phyloP scores from a whole-genome alignment of 2,113 vertebrate species.

The Macquaria australasica region DNA sequence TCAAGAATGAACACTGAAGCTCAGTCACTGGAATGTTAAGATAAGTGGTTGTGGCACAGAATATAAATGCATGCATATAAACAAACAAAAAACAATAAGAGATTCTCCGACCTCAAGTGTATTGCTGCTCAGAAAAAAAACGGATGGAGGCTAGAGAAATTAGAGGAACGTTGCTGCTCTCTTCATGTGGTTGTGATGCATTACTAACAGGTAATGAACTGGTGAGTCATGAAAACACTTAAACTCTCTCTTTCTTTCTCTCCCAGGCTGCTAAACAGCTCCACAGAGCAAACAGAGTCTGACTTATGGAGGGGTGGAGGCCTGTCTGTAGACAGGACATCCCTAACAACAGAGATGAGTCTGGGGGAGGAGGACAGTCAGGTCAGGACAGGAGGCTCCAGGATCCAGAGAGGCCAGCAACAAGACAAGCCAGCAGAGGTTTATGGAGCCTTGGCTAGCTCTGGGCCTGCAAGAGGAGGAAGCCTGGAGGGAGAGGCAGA shows the following conservation, averaged over 20 bases:
- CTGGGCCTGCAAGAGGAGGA: conserved; percentile 23
- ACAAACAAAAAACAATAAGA: background rate
- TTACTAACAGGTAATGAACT: background rate
- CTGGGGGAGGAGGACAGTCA: background rate
- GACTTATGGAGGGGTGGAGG: conserved; percentile 6
- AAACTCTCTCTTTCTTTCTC: background rate
- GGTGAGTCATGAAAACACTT: background rate
- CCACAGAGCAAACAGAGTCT: conserved; percentile 41
- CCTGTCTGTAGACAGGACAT: background rate
- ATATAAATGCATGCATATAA: background rate
- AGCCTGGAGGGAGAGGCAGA: conserved; percentile 12
- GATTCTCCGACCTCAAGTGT: background rate
- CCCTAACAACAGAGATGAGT: background rate
- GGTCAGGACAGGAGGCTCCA: background rate
- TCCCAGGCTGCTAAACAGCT: conserved; percentile 73
- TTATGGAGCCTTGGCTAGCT: background rate
- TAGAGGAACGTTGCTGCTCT: background rate
- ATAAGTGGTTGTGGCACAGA: background rate
- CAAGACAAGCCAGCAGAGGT: background rate
- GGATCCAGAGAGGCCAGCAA: background rate
- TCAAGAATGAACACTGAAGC: background rate
- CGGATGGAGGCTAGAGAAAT: background rate
- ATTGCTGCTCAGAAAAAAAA: background rate
- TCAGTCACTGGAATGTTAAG: background rate
- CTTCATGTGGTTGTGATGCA: background rate